Evolutionary conservation across 2,888 invertebrate species (phyloP), one percentile per base, ranked within the genome.

Genomic region (Prosapia bicincta): DNA sequence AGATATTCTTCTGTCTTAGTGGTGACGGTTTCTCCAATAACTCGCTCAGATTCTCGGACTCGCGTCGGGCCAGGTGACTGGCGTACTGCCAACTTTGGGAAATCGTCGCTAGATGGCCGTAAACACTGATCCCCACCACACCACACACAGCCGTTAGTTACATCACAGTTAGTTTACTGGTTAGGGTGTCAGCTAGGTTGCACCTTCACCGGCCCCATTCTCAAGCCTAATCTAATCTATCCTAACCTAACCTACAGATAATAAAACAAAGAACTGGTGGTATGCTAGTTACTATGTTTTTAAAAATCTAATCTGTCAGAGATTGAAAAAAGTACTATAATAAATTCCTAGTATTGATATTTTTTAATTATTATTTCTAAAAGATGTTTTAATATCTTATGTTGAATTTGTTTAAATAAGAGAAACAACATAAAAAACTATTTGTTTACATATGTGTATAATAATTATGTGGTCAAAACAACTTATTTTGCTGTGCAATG

Each of bases 1-100:
- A 93, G 86, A 87, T 92, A 94, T 87, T 95, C 95, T 88, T 96
- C 95, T 80, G 95, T 95, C 85, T 93, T 92, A 78, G 89, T 87
- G 82, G 94, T 94, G 83, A 95, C 91, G 86, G 92, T 94, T 88
- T 96, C 95, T 86, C 93, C 92, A 86, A 96, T 90, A 84, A 96
- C 89, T 86, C 93, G 94, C 88, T 96, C 95, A 84, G 93, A 93
- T 88, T 96, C 95, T 86, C 93, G 92, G 83, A 95, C 91, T 85
- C 93, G 92, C 84, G 91, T 91, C 83, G 91, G 92, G 83, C 95
- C 95, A 82, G 94, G 91, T 86, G 92, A 92, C 87, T 93, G 93
- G 86, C 94, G 93, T 85, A 96, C 92, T 85, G 93, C 93, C 87
- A 96, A 92, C 89, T 93, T 93, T 83, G 96, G 95, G 83, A 90